Base-by-base conservation (phyloP, 1,140 invertebrate species). In the Drosophila asahinai region DNA sequence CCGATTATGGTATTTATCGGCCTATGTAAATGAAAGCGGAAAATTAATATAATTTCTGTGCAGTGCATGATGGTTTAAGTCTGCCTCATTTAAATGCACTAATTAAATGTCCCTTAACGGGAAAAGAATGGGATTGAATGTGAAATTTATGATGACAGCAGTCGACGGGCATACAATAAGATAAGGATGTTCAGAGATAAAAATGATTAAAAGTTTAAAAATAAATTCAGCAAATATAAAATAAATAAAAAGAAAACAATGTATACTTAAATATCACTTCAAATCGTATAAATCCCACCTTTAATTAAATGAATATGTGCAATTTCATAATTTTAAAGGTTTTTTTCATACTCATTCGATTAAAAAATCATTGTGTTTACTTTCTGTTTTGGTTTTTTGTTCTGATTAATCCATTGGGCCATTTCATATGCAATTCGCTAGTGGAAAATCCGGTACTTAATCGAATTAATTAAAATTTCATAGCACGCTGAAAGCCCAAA, bases 381-480 rank as follows among this genome's bases (percentile, higher is more conserved):
- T 42, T 78, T 42, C 11, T 52, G 66, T 51, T 58, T 49, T 43
- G 12, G 33, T 19, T 59, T 60, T 54, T 36, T 45, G 12, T 25
- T 27, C 52, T 55, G 76, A 79, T 79, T 79, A 70, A 59, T 54
- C 45, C 76, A 78, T 78, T 78, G 54, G 40, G 45, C 45, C 19
- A 74, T 73, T 83, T 65, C 47, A 51, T 38, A 27, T 77, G 55
- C 60, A 58, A 68, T 78, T 75, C 74, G 74, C 52, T 52, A 52
- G 54, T 57, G 49, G 4, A 62, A 78, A 65, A 79, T 71, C 38
- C 68, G 65, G 65, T 47, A 83, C 84, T 84, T 89, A 78, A 87
- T 87, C 68, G 86, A 87, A 87, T 89, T 87, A 89, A 87, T 87
- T 83, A 83, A 78, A 89, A 62, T 84, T 81, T 78, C 66, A 89